Evolutionary conservation across 2,113 vertebrate genomes (phyloP).

Genomic region (Acanthisitta chloris): DNA sequence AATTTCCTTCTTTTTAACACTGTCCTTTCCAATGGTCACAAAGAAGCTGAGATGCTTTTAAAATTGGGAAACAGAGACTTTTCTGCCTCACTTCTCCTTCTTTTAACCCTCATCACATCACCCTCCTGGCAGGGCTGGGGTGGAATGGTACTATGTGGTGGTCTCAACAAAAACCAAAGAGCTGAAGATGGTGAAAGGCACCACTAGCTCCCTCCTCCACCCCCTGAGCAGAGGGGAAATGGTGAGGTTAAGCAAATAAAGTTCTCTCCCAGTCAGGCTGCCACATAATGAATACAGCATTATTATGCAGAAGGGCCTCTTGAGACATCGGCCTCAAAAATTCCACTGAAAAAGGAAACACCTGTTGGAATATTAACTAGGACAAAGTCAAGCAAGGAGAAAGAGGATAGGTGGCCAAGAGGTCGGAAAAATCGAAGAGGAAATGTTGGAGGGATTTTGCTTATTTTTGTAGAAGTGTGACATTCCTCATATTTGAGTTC

Average conservation of each 20-base stretch:
- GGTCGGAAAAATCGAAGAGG: background rate
- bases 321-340: conserved; percentile 54
- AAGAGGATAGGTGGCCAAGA: conserved; percentile 43
- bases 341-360: conserved; percentile 67
- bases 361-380: conserved; percentile 70
- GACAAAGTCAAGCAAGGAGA: conserved; percentile 68
- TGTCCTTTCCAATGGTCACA: rapidly evolving
- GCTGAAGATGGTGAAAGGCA: background rate
- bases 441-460: background rate
- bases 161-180: background rate
- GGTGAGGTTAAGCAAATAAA: conserved; percentile 68
- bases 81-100: background rate
- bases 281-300: conserved; percentile 34
- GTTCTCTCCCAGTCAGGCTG: conserved; percentile 10
- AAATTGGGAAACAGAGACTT: background rate
- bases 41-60: background rate
- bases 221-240: conserved; percentile 28
- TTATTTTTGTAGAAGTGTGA: background rate
- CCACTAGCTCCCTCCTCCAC: background rate
- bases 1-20: background rate
- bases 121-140: background rate
- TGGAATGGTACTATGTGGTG: background rate
- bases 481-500: background rate
- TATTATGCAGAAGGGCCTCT: conserved; percentile 58
- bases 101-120: background rate